Percentiles rank a stretch among this genome's conserved stretches.
phyloP scores from a whole-genome alignment of 2,113 vertebrate genomes.

The Natator depressus region DNA sequence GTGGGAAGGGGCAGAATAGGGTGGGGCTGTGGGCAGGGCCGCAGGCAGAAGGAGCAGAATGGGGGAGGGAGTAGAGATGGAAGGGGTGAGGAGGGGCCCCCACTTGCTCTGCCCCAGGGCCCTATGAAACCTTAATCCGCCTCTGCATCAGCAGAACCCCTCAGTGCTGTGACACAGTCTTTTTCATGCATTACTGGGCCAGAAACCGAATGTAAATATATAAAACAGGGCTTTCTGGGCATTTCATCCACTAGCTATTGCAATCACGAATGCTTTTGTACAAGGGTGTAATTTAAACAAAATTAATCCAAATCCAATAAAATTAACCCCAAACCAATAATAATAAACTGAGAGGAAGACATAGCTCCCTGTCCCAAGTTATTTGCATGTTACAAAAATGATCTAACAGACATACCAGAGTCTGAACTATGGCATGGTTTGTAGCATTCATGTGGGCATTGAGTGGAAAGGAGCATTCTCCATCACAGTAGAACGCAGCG shows the following conservation, averaged over 20 bases:
- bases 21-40: no score
- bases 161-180: neutral
- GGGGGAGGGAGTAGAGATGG: no score
- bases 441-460: conserved; percentile 99
- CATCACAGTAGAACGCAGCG: conserved; percentile 97
- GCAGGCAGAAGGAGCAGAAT: no score
- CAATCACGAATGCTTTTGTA: neutral
- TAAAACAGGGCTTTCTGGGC: neutral
- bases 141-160: neutral
- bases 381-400: neutral
- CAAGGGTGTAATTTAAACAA: neutral
- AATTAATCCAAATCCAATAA: neutral
- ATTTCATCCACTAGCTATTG: neutral
- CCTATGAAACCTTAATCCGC: no score
- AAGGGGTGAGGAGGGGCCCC: no score
- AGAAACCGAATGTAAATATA: conserved; percentile 1
- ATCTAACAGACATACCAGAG: conserved; percentile 84
- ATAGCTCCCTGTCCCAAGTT: neutral
- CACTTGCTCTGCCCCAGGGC: no score
- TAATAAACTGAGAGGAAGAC: neutral
- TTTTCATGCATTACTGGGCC: neutral
- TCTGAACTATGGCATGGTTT: conserved; percentile 99
- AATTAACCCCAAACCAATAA: neutral
- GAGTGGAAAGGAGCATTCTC: conserved; percentile 98
- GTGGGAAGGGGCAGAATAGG: no score